Evolutionary conservation across 2,797 vertebrate species (phyloP).

Genomic region (Xenopus petersii): DNA sequence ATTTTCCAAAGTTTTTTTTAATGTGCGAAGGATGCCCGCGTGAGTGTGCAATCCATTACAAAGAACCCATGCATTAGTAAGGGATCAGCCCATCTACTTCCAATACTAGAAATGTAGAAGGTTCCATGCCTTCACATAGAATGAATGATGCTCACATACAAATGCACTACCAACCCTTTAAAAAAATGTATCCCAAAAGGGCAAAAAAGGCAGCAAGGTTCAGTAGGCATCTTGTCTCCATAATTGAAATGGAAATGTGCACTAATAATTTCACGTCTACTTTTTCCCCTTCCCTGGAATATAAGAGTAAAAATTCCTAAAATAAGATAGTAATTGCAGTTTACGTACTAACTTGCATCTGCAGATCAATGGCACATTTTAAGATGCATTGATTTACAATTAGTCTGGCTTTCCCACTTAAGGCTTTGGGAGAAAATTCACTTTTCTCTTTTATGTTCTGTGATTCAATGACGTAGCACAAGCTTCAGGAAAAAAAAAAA

Average conservation of each 20-base stretch:
- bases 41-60: too few species aligned
- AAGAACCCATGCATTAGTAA: too few species aligned
- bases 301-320: slow-evolving; percentile 71
- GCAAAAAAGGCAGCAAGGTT: too few species aligned
- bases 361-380: slow-evolving; percentile 87
- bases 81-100: too few species aligned
- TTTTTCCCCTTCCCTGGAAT: slow-evolving; percentile 66
- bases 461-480: slow-evolving; percentile 1
- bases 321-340: slow-evolving; percentile 72
- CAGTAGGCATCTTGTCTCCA: slow-evolving; percentile 50
- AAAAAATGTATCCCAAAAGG: too few species aligned
- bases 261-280: neutral
- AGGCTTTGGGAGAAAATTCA: slow-evolving; percentile 59
- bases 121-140: too few species aligned
- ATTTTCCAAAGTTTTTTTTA: too few species aligned
- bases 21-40: too few species aligned
- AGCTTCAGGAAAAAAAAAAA: neutral
- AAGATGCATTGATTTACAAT: slow-evolving; percentile 91
- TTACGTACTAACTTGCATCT: slow-evolving; percentile 80
- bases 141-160: too few species aligned
- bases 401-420: slow-evolving; percentile 79
- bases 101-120: too few species aligned
- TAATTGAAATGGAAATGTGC: slow-evolving; percentile 71
- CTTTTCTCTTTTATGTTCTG: slow-evolving; percentile 8
- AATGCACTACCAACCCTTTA: too few species aligned